phyloP scores from a whole-genome alignment of 1,140 invertebrate genomes.

The Ostrea edulis region DNA sequence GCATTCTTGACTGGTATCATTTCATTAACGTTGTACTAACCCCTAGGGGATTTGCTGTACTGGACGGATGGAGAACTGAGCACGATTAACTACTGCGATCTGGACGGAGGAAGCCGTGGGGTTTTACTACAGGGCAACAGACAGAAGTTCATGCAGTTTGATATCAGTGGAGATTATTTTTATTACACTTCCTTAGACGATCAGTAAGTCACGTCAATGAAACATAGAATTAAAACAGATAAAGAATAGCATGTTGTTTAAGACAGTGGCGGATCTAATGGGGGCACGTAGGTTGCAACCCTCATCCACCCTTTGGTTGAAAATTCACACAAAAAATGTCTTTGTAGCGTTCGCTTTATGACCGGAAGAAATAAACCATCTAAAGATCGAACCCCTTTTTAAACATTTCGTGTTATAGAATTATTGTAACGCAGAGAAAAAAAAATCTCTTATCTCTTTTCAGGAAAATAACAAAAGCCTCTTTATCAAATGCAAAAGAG shows the following conservation, averaged over 20 bases:
- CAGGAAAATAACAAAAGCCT: slow-evolving; percentile 21
- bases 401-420: too few relatives aligned
- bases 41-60: neutral
- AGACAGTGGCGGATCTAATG: too few relatives aligned
- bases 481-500: neutral
- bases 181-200: slow-evolving; percentile 25
- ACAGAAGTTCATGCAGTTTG: neutral
- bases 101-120: neutral
- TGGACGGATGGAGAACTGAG: slow-evolving; percentile 22
- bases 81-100: slow-evolving; percentile 24
- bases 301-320: too few relatives aligned
- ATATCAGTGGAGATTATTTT: neutral
- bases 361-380: too few relatives aligned
- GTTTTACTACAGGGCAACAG: neutral
- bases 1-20: too few relatives aligned
- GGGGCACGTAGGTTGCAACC: too few relatives aligned
- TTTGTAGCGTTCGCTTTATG: neutral
- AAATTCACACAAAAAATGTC: neutral
- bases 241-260: neutral
- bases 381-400: too few relatives aligned
- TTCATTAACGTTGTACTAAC: too few relatives aligned
- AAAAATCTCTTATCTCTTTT: neutral
- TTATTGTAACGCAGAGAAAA: too few relatives aligned
- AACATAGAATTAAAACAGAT: neutral
- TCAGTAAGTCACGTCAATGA: slow-evolving; percentile 13